Conservation (phyloP, 1,140 invertebrate species). For the Ceratina australensis region DNA sequence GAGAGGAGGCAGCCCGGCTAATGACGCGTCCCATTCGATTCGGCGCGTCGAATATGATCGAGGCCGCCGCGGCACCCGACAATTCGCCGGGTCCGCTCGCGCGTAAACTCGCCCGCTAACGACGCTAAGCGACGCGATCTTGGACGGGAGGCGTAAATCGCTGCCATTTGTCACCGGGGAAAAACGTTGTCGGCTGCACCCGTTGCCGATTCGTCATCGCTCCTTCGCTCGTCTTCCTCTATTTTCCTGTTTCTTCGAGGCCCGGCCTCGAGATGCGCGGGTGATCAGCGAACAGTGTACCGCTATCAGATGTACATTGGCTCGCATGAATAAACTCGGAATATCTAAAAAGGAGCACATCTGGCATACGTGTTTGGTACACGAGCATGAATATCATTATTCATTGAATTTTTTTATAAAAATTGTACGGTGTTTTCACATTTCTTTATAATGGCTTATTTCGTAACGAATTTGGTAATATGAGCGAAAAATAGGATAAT, state of each 20-base stretch:
- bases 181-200: slow-evolving; percentile 62
- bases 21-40: slow-evolving; percentile 32
- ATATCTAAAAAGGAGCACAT: too few relatives aligned
- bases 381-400: too few relatives aligned
- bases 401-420: too few relatives aligned
- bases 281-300: too few relatives aligned
- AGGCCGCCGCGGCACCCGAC: slow-evolving; percentile 17
- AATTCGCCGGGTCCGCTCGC: neutral
- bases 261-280: too few relatives aligned
- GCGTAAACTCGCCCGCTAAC: neutral
- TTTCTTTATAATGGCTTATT: too few relatives aligned
- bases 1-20: neutral
- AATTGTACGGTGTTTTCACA: too few relatives aligned
- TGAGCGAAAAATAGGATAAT: too few relatives aligned
- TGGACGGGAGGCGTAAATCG: slow-evolving; percentile 57
- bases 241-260: neutral
- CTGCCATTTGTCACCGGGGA: slow-evolving; percentile 67
- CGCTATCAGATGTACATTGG: too few relatives aligned
- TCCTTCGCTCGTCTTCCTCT: slow-evolving; percentile 24
- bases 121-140: slow-evolving; percentile 60
- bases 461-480: too few relatives aligned
- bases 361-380: too few relatives aligned
- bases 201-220: slow-evolving; percentile 65
- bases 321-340: too few relatives aligned
- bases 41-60: slow-evolving; percentile 42